These are phyloP conservation scores for Porphyrio hochstetteri DNA, from an alignment of 2,113 vertebrate genomes.

Conservation along the genomic window DNA sequence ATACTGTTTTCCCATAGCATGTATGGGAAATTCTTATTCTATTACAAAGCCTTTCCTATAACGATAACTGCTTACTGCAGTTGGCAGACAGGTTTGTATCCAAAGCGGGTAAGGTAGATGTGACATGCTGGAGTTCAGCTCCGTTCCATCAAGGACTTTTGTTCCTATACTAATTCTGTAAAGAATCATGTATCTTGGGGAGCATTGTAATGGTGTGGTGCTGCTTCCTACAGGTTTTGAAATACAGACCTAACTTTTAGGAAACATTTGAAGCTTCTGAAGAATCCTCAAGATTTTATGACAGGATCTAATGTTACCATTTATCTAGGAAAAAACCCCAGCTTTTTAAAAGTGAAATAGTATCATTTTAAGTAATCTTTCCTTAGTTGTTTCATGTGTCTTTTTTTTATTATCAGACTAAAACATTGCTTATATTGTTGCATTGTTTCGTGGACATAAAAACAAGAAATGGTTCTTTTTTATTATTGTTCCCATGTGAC, in stretches of 20 bases:
- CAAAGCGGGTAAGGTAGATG: neutral
- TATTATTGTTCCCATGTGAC: neutral
- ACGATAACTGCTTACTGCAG: neutral
- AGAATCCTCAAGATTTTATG: neutral
- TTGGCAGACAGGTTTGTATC: neutral
- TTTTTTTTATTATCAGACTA: neutral
- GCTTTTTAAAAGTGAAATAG: neutral
- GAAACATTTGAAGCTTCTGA: neutral
- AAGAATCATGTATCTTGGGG: neutral
- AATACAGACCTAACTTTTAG: neutral
- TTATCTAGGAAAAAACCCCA: neutral
- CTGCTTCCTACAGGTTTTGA: neutral
- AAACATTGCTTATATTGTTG: neutral
- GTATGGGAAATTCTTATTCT: neutral
- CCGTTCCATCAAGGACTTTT: neutral
- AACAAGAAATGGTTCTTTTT: neutral
- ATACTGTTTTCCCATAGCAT: neutral
- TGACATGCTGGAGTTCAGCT: neutral
- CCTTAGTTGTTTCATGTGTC: neutral
- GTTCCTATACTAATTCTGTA: neutral
- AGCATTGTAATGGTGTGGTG: neutral
- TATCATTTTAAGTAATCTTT: neutral
- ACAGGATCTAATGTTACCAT: neutral
- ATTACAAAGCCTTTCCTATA: neutral
- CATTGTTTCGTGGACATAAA: neutral